Conservation (phyloP, 2,797 vertebrate genomes). For the Paedocypris micromegethes region DNA sequence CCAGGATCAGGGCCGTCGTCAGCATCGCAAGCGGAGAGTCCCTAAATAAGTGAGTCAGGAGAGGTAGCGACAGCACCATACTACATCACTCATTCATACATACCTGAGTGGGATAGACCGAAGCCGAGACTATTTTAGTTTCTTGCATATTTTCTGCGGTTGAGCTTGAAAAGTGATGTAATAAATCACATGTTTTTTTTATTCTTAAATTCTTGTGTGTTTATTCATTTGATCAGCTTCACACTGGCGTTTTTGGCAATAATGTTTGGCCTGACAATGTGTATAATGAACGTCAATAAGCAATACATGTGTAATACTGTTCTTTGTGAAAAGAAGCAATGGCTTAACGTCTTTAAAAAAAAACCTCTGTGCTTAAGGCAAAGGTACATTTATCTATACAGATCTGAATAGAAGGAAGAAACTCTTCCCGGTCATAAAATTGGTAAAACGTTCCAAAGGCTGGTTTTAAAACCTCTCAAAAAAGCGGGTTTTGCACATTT, state of each 20-base stretch:
- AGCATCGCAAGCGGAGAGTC: conserved; percentile 72
- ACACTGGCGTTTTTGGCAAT: conserved; percentile 34
- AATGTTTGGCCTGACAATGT: conserved; percentile 24
- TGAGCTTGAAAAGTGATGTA: neutral
- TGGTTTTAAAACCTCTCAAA: conserved; percentile 14
- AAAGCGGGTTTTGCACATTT: neutral
- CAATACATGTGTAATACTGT: conserved; percentile 10
- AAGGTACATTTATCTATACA: conserved; percentile 20
- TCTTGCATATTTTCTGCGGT: too few species aligned
- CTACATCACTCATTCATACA: too few species aligned
- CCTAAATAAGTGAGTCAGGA: conserved; percentile 15
- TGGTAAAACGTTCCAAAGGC: conserved; percentile 24
- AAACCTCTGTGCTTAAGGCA: conserved; percentile 29
- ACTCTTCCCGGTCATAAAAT: conserved; percentile 26
- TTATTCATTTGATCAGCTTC: conserved; percentile 8
- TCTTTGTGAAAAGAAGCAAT: conserved; percentile 19
- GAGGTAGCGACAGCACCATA: too few species aligned
- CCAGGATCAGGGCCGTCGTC: conserved; percentile 67
- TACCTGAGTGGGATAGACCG: too few species aligned
- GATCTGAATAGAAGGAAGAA: conserved; percentile 22
- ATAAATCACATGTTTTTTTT: neutral
- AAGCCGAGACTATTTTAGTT: too few species aligned
- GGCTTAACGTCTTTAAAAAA: conserved; percentile 15
- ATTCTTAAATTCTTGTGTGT: conserved; percentile 12
- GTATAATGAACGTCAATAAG: conserved; percentile 19